These are phyloP conservation scores for Tapirus indicus DNA, from an alignment of 2,797 vertebrate genomes.

Conservation along the genomic window DNA sequence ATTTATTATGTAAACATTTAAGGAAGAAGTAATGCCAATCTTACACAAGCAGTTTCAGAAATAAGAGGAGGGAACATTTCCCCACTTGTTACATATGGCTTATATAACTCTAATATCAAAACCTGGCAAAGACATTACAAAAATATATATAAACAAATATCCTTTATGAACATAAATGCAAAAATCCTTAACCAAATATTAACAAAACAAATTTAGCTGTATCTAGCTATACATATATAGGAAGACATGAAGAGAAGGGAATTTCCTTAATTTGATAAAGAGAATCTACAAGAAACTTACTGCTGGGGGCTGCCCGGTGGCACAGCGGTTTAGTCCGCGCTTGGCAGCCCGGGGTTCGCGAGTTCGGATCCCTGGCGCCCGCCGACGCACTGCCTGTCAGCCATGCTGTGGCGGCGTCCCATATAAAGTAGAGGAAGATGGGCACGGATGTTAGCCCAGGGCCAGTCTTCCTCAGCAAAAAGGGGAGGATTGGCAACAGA, in stretches of 20 bases:
- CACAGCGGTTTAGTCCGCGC: too few species aligned
- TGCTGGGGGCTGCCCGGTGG: too few species aligned
- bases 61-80: neutral
- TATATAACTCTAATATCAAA: constrained; percentile 2
- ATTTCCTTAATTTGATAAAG: neutral
- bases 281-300: neutral
- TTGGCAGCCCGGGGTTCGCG: too few species aligned
- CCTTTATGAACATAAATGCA: constrained; percentile 2
- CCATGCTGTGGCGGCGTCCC: too few species aligned
- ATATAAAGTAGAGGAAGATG: too few species aligned
- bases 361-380: too few species aligned
- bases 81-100: neutral
- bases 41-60: constrained; percentile 29
- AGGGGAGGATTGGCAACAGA: too few species aligned
- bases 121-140: neutral
- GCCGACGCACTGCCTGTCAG: too few species aligned
- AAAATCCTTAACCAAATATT: constrained; percentile 43
- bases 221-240: neutral
- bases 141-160: neutral
- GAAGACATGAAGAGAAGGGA: neutral
- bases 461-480: too few species aligned
- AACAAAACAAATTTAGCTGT: neutral
- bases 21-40: neutral
- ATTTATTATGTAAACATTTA: constrained; percentile 41
- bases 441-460: too few species aligned